These are phyloP conservation scores for Iphiclides podalirius DNA, from an alignment of 2,888 invertebrate genomes.

Conservation along the genomic window DNA sequence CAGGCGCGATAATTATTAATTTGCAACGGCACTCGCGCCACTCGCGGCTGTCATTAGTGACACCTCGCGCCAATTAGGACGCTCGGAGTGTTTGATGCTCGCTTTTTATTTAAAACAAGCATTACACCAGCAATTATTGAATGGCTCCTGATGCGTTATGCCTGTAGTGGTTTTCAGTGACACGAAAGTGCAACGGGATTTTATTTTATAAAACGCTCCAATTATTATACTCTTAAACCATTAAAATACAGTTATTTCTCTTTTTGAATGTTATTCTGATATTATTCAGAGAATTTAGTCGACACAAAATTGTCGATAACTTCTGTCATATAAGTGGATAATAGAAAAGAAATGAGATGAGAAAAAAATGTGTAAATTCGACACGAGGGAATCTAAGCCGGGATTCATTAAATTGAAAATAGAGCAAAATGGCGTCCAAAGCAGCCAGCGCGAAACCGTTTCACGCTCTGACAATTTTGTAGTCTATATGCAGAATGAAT, in stretches of 20 bases:
- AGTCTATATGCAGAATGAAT: slow-evolving; percentile 51
- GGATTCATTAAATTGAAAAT: slow-evolving; percentile 66
- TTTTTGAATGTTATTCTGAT: neutral
- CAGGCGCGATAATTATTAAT: slow-evolving; percentile 78
- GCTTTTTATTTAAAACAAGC: slow-evolving; percentile 75
- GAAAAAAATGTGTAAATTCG: slow-evolving; percentile 6
- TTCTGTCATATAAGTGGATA: no score
- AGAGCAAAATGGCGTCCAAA: slow-evolving; percentile 57
- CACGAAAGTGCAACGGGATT: slow-evolving; percentile 42
- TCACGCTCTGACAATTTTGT: slow-evolving; percentile 64
- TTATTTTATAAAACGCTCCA: slow-evolving; percentile 37
- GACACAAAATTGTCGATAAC: no score
- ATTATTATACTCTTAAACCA: slow-evolving; percentile 31
- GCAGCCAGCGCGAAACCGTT: slow-evolving; percentile 53
- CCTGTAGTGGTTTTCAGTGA: slow-evolving; percentile 53
- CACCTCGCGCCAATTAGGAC: slow-evolving; percentile 78
- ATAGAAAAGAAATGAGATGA: neutral
- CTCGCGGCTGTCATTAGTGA: slow-evolving; percentile 73
- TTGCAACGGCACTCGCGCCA: slow-evolving; percentile 60
- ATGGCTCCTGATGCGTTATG: slow-evolving; percentile 61
- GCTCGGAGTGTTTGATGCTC: slow-evolving; percentile 71
- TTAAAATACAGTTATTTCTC: slow-evolving; percentile 27
- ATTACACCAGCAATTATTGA: slow-evolving; percentile 74
- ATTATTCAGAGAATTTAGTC: no score
- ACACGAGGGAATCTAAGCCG: slow-evolving; percentile 37